Evolutionary conservation across 1,140 invertebrate species (phyloP), one percentile per base, ranked within the genome.

Genomic region (Coptotermes formosanus): DNA sequence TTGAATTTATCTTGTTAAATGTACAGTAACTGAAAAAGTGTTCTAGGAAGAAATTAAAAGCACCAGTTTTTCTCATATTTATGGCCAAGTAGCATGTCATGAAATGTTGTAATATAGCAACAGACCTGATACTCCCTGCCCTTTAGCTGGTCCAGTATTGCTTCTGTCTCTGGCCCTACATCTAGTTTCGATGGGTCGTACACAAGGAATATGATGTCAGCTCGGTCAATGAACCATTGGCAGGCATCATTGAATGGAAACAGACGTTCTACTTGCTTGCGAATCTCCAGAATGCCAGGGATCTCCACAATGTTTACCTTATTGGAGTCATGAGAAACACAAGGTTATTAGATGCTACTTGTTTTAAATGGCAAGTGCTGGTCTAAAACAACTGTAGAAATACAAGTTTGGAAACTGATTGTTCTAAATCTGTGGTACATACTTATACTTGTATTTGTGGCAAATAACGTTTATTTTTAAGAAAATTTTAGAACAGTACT

Each of bases 261-360:
- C 59, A 97, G 93, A 82, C 97, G 94, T 86, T 98, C 97, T 30
- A 98, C 96, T 92, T 97, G 96, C 91, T 98, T 98, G 86, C 97
- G 93, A 88, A 98, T 97, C 93, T 99, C 98, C 87, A 98, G 92
- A 89, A 99, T 98, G 86, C 98, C 98, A 85, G 98, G 98, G 89
- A 98, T 98, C 93, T 99, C 98, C 48, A 99, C 97, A 89, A 99
- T 96, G 90, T 98, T 98, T 25, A 98, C 96, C 97, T 98, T 90
- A 84, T 91, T 90, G 19, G 30, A 32, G 21, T n/a, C 12, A 8
- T 43, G n/a, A 9, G 64, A 75, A 75, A 75, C n/a, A 75, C 3
- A 30, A 7, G n/a, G 11, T 64, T 64, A 64, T 23, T 1, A 23
- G 1, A 48, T 48, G 45, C 11, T 48, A 48, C 45, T 48, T 48